Evolutionary conservation across 2,888 invertebrate species (phyloP).

Genomic region (Bugulina stolonifera): DNA sequence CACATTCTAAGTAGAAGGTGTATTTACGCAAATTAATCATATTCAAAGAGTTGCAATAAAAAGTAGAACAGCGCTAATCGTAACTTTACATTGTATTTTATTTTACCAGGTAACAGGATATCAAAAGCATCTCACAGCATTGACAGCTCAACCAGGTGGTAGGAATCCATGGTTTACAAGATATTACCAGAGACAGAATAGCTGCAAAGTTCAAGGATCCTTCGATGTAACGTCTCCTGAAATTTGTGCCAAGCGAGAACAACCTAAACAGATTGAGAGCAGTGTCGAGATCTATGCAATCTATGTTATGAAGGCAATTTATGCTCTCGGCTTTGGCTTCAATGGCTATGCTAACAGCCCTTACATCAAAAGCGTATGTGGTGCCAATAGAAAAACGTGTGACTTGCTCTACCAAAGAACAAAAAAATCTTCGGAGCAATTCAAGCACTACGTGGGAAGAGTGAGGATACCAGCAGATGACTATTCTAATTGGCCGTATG

Average conservation of each 20-base stretch:
- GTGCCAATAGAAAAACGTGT: no score
- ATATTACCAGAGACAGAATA: not conserved
- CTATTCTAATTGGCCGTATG: no score
- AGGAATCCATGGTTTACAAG: not conserved
- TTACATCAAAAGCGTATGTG: no score
- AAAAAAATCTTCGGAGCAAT: no score
- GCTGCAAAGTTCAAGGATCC: not conserved
- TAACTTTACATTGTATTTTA: not conserved
- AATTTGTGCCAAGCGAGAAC: not conserved
- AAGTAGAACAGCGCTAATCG: no score
- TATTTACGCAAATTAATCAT: no score
- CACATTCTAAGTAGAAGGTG: no score
- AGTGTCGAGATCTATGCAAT: not conserved
- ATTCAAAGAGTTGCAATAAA: no score
- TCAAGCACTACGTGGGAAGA: no score
- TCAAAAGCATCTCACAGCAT: not conserved
- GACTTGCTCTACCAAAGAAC: no score
- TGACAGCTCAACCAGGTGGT: not conserved
- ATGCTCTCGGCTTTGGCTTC: not conserved
- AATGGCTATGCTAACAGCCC: not conserved
- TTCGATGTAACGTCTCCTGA: not conserved
- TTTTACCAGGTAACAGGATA: not conserved
- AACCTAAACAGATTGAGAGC: not conserved
- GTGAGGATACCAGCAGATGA: no score
- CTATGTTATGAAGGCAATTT: not conserved